Conservation (phyloP, 2,113 vertebrate genomes). For the Semicossyphus pulcher region DNA sequence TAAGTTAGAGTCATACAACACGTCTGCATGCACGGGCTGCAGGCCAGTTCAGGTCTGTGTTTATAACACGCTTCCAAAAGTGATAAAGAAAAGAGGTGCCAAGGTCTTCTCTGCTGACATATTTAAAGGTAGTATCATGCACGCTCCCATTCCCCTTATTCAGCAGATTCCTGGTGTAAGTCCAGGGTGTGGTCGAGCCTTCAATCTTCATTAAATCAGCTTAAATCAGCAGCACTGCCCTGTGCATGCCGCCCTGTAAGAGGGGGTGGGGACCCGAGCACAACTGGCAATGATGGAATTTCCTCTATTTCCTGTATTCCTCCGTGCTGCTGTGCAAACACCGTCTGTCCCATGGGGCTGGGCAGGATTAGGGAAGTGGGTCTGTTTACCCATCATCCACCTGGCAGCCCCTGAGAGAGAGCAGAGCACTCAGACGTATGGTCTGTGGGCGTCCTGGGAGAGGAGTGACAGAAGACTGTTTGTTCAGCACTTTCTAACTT, state of each 20-base stretch:
- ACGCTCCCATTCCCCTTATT: conserved; percentile 41
- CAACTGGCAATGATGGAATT: conserved; percentile 73
- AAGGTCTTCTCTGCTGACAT: conserved; percentile 38
- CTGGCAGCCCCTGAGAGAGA: conserved; percentile 71
- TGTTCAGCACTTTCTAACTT: conserved; percentile 57
- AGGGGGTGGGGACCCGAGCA: conserved; percentile 23
- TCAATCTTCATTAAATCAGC: conserved; percentile 60
- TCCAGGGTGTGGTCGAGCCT: conserved; percentile 30
- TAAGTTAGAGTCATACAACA: conserved; percentile 45
- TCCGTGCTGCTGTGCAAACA: conserved; percentile 72
- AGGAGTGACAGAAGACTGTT: conserved; percentile 49
- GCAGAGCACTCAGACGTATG: conserved; percentile 55
- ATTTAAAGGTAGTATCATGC: conserved; percentile 47
- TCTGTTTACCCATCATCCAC: conserved; percentile 81
- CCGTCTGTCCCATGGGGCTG: conserved; percentile 57
- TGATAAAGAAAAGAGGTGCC: conserved; percentile 34
- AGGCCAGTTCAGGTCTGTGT: conserved; percentile 31
- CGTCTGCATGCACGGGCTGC: background rate
- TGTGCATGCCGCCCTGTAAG: conserved; percentile 12
- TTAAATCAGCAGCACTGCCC: conserved; percentile 52
- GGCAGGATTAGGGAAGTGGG: conserved; percentile 56
- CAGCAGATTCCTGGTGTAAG: conserved; percentile 55
- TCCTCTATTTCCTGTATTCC: conserved; percentile 78
- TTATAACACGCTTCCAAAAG: conserved; percentile 37
- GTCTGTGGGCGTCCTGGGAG: conserved; percentile 18